These are phyloP conservation scores for Dasyurus viverrinus DNA, from an alignment of 2,113 vertebrate genomes.

Conservation along the genomic window DNA sequence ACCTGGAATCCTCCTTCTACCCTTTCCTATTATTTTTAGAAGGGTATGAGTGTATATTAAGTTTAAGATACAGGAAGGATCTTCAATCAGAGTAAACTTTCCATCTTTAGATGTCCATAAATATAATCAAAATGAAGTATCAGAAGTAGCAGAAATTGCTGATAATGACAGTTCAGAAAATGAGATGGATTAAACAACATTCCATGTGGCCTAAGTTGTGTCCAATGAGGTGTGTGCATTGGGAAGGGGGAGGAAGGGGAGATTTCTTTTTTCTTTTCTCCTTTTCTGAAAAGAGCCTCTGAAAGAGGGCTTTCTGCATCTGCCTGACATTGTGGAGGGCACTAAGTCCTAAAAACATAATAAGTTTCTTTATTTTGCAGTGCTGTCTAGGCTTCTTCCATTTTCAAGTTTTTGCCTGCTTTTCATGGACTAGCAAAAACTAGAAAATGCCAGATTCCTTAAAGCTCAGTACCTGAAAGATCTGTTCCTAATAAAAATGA, in stretches of 20 bases:
- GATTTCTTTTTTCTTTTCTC: slow-evolving; percentile 45
- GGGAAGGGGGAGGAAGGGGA: neutral
- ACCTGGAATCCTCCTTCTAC: neutral
- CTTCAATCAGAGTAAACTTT: slow-evolving; percentile 55
- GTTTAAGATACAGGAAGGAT: neutral
- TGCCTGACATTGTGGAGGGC: slow-evolving; percentile 18
- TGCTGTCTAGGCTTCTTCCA: slow-evolving; percentile 20
- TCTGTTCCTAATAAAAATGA: neutral
- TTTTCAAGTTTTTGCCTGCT: slow-evolving; percentile 58
- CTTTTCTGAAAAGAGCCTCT: slow-evolving; percentile 59
- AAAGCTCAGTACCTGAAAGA: neutral
- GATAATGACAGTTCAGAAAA: slow-evolving; percentile 55
- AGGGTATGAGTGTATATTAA: neutral
- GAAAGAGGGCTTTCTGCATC: slow-evolving; percentile 62
- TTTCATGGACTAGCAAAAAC: slow-evolving; percentile 45
- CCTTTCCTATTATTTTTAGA: neutral
- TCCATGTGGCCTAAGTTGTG: slow-evolving; percentile 2
- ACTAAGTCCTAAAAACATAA: slow-evolving; percentile 68
- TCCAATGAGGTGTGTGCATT: neutral
- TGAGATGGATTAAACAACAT: slow-evolving; percentile 41
- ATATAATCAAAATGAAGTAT: slow-evolving; percentile 40
- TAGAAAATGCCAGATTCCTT: neutral
- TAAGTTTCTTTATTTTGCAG: slow-evolving; percentile 65
- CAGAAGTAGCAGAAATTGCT: slow-evolving; percentile 56
- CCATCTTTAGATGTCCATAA: slow-evolving; percentile 38